Conservation (phyloP, 2,888 invertebrate genomes). For the Drosophila neotestacea region DNA sequence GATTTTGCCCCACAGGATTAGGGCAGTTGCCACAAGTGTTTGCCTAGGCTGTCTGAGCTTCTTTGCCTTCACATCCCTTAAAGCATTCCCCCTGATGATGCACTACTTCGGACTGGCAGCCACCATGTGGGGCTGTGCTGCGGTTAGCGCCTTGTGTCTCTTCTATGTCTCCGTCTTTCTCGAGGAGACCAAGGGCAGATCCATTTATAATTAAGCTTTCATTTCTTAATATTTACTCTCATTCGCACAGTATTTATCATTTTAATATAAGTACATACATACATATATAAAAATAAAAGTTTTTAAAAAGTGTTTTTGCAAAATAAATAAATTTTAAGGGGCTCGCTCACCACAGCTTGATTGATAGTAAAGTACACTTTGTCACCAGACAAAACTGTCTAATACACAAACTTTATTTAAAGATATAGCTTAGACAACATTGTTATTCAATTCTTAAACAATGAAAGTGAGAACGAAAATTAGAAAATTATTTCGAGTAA, state of each 20-base stretch:
- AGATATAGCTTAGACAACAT: no score
- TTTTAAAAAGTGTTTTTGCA: not conserved
- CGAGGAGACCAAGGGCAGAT: constrained; percentile 81
- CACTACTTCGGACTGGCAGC: constrained; percentile 63
- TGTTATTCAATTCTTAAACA: no score
- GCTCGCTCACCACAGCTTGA: no score
- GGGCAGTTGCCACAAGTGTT: constrained; percentile 66
- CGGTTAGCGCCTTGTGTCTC: constrained; percentile 65
- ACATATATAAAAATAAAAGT: not conserved
- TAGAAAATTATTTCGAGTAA: no score
- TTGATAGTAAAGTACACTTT: no score
- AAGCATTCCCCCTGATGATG: constrained; percentile 75
- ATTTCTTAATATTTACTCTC: not conserved
- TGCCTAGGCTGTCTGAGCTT: constrained; percentile 67
- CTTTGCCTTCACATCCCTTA: constrained; percentile 69
- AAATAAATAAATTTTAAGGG: no score
- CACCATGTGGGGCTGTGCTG: constrained; percentile 77
- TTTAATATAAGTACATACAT: not conserved
- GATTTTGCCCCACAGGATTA: constrained; percentile 76
- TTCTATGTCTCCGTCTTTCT: constrained; percentile 72
- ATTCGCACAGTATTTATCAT: not conserved
- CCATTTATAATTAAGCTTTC: constrained; percentile 55
- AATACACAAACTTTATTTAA: no score
- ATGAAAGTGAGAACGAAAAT: no score
- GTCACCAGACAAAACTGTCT: no score